Base-by-base conservation (phyloP, 1,140 invertebrate genomes). In the Aethina tumida region DNA sequence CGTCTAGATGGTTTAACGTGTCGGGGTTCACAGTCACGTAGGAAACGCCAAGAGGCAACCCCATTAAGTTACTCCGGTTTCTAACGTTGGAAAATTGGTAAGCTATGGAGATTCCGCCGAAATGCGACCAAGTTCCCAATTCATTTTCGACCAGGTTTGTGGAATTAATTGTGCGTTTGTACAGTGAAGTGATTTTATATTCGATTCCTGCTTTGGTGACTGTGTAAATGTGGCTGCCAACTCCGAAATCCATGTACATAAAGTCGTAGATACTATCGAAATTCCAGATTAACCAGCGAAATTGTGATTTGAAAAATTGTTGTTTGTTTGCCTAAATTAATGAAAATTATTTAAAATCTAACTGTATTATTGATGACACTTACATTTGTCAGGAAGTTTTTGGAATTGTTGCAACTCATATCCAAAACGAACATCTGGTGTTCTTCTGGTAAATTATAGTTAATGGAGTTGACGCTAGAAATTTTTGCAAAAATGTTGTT, bases 1-100 rank as follows among this genome's bases (percentile, higher is more conserved):
- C 72, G 8, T 55, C 61, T 20, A 76, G 53, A 49, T 76, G 72
- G 42, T 70, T 64, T 4, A 71, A 58, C 7, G 69, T 69, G 32
- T 73, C 64, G 6, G 60, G 63, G 50, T 74, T 56, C 3, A 70
- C 72, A 4, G 74, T 47, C 1, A 71, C 69, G 28, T 64, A 62
- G 19, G 63, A 44, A 15, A 44, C 18, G 5, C 39, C 39, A 6
- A 63, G 13, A 65, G 56, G 16, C 10, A 24, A 14, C 30, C 41
- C 41, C n/a, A 24, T 29, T 15, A 44, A 29, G 22, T 44, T 29
- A 9, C 25, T 44, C 35, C 41, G 16, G 19, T 39, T 44, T 19
- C 21, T 39, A 10, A 30, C 20, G 15, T 22, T 10, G 15, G 14
- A 15, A 13, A 39, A 15, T 9, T 29, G 17, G 24, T 39, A 22